Conservation (phyloP, 2,888 invertebrate species). For the Xestia ashworthii region DNA sequence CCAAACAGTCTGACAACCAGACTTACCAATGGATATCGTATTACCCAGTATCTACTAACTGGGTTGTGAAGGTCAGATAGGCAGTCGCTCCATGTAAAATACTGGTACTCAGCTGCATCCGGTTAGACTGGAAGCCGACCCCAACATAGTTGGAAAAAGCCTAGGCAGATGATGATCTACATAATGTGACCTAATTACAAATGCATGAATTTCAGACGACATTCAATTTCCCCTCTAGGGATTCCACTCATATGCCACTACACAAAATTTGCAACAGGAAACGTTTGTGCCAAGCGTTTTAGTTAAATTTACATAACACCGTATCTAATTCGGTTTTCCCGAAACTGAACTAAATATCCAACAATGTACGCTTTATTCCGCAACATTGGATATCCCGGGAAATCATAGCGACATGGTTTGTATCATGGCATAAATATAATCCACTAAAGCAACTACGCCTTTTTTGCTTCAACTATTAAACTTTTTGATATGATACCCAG, state of each 20-base stretch:
- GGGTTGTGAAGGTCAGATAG: too few relatives aligned
- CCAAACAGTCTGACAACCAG: too few relatives aligned
- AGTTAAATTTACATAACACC: constrained; percentile 1
- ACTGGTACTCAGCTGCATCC: too few relatives aligned
- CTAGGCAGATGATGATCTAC: too few relatives aligned
- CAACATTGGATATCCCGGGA: constrained; percentile 40
- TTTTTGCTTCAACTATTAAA: not conserved
- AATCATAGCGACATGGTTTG: constrained; percentile 32
- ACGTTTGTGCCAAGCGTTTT: not conserved
- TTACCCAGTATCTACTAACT: too few relatives aligned
- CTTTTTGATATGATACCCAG: not conserved
- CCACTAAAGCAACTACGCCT: not conserved
- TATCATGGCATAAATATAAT: not conserved
- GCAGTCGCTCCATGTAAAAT: too few relatives aligned
- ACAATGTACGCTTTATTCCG: constrained; percentile 22
- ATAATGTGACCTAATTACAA: not conserved
- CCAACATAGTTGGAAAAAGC: too few relatives aligned
- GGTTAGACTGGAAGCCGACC: too few relatives aligned
- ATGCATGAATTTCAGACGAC: not conserved
- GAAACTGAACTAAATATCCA: constrained; percentile 12
- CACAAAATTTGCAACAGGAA: not conserved
- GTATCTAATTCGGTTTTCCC: constrained; percentile 6
- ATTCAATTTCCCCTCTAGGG: not conserved
- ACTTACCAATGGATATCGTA: too few relatives aligned
- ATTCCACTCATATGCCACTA: not conserved